These are phyloP conservation scores for Ectemnius lituratus DNA, from an alignment of 2,888 invertebrate genomes.

Conservation along the genomic window DNA sequence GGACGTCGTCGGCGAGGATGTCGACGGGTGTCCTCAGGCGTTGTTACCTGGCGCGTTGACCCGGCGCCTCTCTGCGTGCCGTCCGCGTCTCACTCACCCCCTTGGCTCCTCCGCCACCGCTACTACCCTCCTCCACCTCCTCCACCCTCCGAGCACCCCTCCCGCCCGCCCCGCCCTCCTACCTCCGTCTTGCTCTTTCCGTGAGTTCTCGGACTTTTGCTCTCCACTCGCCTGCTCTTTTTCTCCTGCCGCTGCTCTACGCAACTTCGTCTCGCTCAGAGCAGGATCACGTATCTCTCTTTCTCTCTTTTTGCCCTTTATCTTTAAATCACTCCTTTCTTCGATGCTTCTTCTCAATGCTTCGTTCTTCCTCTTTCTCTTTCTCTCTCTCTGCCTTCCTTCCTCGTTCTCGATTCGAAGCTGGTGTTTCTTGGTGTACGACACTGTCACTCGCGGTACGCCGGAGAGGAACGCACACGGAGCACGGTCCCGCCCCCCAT, in stretches of 20 bases:
- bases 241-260: conserved; percentile 27
- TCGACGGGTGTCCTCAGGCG: conserved; percentile 63
- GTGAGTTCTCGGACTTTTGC: conserved; percentile 41
- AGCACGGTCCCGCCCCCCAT: conserved; percentile 26
- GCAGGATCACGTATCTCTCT: too few relatives aligned
- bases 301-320: too few relatives aligned
- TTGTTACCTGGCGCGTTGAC: conserved; percentile 66
- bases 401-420: neutral
- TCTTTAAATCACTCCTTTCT: neutral
- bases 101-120: conserved; percentile 48
- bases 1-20: conserved; percentile 54
- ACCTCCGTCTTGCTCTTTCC: conserved; percentile 56
- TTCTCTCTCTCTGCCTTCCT: neutral
- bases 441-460: conserved; percentile 47
- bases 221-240: conserved; percentile 34
- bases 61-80: conserved; percentile 65
- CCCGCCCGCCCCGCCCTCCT: conserved; percentile 57
- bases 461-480: conserved; percentile 21
- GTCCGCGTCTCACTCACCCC: conserved; percentile 63
- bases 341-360: neutral
- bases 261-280: conserved; percentile 9
- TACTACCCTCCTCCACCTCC: conserved; percentile 48
- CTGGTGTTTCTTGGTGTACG: conserved; percentile 15
- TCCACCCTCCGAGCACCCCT: conserved; percentile 51
- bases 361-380: neutral